Evolutionary conservation across 2,888 invertebrate genomes (phyloP), one percentile per base, ranked within the genome.

Genomic region (Ceratothoa steindachneri): DNA sequence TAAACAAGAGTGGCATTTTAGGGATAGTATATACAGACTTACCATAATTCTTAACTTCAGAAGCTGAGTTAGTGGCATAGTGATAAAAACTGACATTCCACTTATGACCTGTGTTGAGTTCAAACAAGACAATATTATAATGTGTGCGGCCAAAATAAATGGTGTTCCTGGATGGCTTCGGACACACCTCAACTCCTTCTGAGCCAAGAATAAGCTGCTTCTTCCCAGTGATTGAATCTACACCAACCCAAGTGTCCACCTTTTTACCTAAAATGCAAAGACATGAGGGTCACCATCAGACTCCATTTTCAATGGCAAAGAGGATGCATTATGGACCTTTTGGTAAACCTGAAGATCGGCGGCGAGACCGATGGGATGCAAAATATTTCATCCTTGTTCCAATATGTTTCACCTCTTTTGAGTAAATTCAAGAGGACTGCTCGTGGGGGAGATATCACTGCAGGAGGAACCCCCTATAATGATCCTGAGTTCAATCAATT

Each of bases 61-160:
- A 55, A 24, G 90, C 93, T 80, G 90, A 90, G 83, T 89, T 89
- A 0, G 94, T 90, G 1, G 96, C 91, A 84, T 98, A 99, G 85
- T 97, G 97, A 82, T 91, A 93, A 86, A 93, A 98, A 0, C 97
- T 97, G 3, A 97, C 93, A 86, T 99, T 98, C 97, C 97, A 98
- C 79, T 90, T 90, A 52, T 76, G 74, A 19, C 72, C 72, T 24
- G 74, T 79, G 30, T 72, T 27, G 12, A 69, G 71, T 41, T 79
- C 79, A 65, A 74, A 79, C 2, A 79, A 73, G 30, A 79, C 72
- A 31, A 79, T 73, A 65, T 80, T 80, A 69, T 80, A 80, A 30
- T 76, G 71, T 28, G 80, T 80, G 31, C 80, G 74, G 19, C 80
- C 80, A 53, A 80, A 72, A 69, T 75, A 77, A 15, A 79, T 69